phyloP scores from a whole-genome alignment of 2,797 vertebrate genomes.

The Miichthys miiuy region DNA sequence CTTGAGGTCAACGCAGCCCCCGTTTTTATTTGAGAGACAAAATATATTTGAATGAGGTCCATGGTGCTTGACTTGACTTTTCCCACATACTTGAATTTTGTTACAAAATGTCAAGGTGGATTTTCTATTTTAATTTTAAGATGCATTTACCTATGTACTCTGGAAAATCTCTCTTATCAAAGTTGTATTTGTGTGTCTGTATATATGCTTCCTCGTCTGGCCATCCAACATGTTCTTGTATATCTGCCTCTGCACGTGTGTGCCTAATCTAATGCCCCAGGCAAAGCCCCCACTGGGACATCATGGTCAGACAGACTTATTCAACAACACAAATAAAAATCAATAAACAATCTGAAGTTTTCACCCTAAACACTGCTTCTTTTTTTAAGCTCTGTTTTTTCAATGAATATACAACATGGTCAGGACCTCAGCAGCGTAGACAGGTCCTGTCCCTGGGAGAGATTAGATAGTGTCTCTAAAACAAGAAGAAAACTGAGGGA shows the following conservation, averaged over 20 bases:
- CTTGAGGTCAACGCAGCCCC: constrained; percentile 17
- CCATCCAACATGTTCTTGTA: constrained; percentile 51
- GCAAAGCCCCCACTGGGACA: constrained; percentile 85
- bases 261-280: constrained; percentile 68
- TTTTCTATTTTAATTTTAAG: constrained; percentile 4
- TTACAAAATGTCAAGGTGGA: constrained; percentile 26
- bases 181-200: constrained; percentile 28
- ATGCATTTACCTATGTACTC: constrained; percentile 13
- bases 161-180: constrained; percentile 8
- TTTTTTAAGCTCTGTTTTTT: constrained; percentile 89
- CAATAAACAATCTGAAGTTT: constrained; percentile 99
- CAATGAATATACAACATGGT: constrained; percentile 99
- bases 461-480: constrained; percentile 73
- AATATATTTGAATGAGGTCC: constrained; percentile 8
- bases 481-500: constrained; percentile 68
- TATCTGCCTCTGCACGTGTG: constrained; percentile 66
- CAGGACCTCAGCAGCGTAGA: constrained; percentile 90
- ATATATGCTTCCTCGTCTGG: constrained; percentile 36
- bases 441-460: constrained; percentile 85
- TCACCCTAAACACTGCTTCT: constrained; percentile 89
- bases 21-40: neutral
- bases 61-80: neutral
- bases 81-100: constrained; percentile 30
- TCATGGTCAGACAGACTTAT: constrained; percentile 92
- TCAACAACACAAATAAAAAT: constrained; percentile 99